Conservation (phyloP, 2,888 invertebrate genomes). For the Oithona nana region DNA sequence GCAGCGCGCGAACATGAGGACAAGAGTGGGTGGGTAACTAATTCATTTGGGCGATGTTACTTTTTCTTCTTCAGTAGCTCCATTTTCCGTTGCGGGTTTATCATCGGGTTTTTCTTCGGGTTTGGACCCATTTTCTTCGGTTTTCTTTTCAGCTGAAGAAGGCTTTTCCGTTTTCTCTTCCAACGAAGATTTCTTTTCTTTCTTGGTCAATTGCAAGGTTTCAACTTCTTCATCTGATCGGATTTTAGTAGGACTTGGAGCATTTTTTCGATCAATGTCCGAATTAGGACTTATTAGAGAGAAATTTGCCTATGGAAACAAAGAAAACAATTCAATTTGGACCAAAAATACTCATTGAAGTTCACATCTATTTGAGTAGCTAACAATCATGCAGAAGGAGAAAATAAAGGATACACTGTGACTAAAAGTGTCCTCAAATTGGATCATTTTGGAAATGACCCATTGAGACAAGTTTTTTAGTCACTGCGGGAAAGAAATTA, state of each 20-base stretch:
- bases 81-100: no score
- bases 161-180: not conserved
- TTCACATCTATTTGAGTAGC: no score
- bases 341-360: not conserved
- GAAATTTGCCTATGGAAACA: not conserved
- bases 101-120: no score
- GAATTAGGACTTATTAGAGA: not conserved
- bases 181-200: not conserved
- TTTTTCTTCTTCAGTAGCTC: no score
- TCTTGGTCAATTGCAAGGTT: not conserved
- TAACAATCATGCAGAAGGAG: no score
- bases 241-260: not conserved
- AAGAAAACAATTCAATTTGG: not conserved
- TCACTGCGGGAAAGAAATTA: not conserved
- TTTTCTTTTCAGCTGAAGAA: no score
- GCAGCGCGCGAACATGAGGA: no score
- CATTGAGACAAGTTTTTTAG: no score
- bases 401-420: not conserved
- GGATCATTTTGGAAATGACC: no score
- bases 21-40: no score
- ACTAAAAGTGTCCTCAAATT: not conserved
- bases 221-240: not conserved
- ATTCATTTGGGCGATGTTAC: no score
- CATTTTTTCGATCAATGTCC: not conserved
- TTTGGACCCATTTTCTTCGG: no score